Conservation (phyloP, 1,140 invertebrate species). For the Platorchestia sp. region DNA sequence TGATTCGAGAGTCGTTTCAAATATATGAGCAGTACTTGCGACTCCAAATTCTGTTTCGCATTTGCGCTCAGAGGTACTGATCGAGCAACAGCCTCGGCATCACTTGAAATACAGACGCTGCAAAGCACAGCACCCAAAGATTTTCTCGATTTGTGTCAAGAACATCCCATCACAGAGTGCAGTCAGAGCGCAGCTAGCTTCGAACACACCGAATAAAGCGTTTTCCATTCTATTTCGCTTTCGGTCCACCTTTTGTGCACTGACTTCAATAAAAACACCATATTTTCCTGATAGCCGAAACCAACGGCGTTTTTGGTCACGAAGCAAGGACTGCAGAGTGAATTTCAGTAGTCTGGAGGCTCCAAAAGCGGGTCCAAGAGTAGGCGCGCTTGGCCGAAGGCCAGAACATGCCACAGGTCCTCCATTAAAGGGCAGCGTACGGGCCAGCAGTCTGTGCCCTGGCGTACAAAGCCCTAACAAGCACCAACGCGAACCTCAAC, state of each 20-base stretch:
- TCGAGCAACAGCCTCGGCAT: too few relatives aligned
- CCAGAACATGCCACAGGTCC: conserved; percentile 23
- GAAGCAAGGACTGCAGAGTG: neutral
- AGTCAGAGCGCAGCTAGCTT: neutral
- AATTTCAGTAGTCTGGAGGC: neutral
- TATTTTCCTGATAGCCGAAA: neutral
- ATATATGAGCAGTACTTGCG: neutral
- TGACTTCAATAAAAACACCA: neutral
- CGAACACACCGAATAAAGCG: neutral
- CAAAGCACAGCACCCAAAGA: neutral
- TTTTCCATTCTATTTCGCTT: neutral
- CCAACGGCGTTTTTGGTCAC: neutral
- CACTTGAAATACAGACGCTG: neutral
- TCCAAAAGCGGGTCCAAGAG: neutral
- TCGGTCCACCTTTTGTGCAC: neutral
- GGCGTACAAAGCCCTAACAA: neutral
- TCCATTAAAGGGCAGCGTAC: conserved; percentile 39
- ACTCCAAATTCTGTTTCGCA: neutral
- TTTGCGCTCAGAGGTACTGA: too few relatives aligned
- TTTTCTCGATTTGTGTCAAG: neutral
- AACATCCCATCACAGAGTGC: neutral
- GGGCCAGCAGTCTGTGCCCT: neutral
- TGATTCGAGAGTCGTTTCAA: neutral
- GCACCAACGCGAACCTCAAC: neutral
- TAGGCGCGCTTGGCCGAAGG: neutral